A percentile compares a stretch with the other conserved stretches of the same genome.
Evolutionary conservation across 30 jellyfish, hydroid and myxozoan genomes (phyloP).

Genomic region (Mastigias papua): DNA sequence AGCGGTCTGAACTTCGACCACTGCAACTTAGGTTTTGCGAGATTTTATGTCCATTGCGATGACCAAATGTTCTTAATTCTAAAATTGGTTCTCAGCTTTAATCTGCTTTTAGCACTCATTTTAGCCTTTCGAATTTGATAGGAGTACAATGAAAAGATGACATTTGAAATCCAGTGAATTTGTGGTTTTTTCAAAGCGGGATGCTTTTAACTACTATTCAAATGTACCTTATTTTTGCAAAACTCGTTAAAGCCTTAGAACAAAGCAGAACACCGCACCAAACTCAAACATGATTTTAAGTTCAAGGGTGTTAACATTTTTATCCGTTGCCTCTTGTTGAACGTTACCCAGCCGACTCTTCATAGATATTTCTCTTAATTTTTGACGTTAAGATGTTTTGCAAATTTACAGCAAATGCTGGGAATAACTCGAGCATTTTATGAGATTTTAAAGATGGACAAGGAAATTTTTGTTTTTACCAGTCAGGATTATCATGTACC

Average conservation of each 20-base stretch:
- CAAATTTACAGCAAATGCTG: too few relatives aligned
- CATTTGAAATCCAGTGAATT: slow-evolving; percentile 5
- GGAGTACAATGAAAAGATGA: slow-evolving; percentile 15
- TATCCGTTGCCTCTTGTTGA: not conserved
- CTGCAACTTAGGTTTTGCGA: not conserved
- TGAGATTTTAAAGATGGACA: too few relatives aligned
- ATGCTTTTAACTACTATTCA: slow-evolving; percentile 20
- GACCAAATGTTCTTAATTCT: not conserved
- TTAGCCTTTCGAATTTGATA: slow-evolving; percentile 3
- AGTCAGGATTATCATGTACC: too few relatives aligned
- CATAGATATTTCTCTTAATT: not conserved
- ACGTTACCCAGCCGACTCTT: too few relatives aligned
- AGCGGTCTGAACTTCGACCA: not conserved
- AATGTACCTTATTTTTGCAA: slow-evolving; percentile 14
- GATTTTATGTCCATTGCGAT: not conserved
- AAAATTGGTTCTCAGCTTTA: slow-evolving; percentile 2
- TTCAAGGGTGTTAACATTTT: slow-evolving; percentile 8
- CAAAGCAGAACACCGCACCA: slow-evolving; percentile 25
- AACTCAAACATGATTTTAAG: not conserved
- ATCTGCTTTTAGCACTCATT: slow-evolving; percentile 8
- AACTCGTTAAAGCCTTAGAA: slow-evolving; percentile 11
- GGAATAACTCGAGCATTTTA: too few relatives aligned
- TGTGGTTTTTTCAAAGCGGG: slow-evolving; percentile 47
- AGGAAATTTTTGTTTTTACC: too few relatives aligned
- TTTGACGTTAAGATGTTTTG: too few relatives aligned